Evolutionary conservation across 2,888 invertebrate genomes (phyloP), one percentile per base, ranked within the genome.

Genomic region (Dione juno): DNA sequence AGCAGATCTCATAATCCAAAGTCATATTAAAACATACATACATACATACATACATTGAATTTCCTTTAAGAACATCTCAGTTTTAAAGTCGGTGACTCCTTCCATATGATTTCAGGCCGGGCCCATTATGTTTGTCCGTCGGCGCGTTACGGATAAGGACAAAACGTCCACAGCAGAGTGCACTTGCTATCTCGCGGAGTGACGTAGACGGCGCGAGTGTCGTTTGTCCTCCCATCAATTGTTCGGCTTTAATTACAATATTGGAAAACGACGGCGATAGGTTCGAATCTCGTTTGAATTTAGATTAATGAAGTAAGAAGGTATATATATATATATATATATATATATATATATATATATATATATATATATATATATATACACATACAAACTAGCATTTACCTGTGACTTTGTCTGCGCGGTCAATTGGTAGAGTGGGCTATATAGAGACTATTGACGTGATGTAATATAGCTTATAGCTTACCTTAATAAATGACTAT

Each of bases 121-220:
- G 83, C 82, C 80, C 70, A 80, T 88, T 88, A 88, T 88, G 81
- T 84, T 76, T 84, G 85, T 78, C 78, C 86, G 82, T 78, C 85
- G 84, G 77, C 75, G 82, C 82, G 84, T 84, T 82, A 80, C 81
- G 80, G 79, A 81, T 82, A 80, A 77, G 82, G 87, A 88, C 84
- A 84, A 84, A 82, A 84, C 84, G 82, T 82, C 80, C 81, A 83
- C 86, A 83, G 82, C 74, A 78, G 79, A 81, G 80, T 73, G 64
- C 58, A 59, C 61, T 63, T 61, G 50, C 53, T 61, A 63, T 72
- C 53, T 70, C 43, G n/a, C 19, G 61, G 53, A 70, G 53, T 66
- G 61, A 61, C 59, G 37, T 53, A 45, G 66, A 66, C 41, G 59
- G 41, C 41, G 48, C 16, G 28, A 45, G 48, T 63, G 48, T 48